Base-by-base conservation (phyloP, 2,113 vertebrate genomes). In the Psittacula cyanocephala region DNA sequence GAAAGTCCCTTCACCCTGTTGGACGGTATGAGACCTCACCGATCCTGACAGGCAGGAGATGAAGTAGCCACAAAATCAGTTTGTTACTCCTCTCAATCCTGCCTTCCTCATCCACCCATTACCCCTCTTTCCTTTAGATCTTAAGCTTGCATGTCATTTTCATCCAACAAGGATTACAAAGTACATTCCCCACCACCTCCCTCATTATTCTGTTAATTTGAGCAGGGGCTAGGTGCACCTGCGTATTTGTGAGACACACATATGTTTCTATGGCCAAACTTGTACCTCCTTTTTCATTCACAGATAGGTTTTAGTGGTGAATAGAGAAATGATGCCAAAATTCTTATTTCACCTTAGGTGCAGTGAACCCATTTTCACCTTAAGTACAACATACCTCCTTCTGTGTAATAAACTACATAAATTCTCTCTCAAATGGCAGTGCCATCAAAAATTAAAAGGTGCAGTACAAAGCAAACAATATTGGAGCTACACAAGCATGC, bases 401-500 rank as follows among this genome's bases (percentile, higher is more conserved):
- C 46, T 44, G 41, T 92, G 39, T 57, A 60, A 49, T 17, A 77
- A 13, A 22, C 27, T 44, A 23, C 31, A 49, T 33, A 69, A 77
- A 80, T 46, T 62, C 39, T 37, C 33, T 63, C 67, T 82, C 75
- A 88, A 95, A 93, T 82, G 70, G 37, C 78, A 92, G 25, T 20
- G 28, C 57, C 84, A 91, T 94, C 75, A 94, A 95, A 93, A 95
- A 94, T 89, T 89, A 80, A 95, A 95, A 94, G 59, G 44, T 39
- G 33, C 7, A 29, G 67, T 35, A 91, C 49, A 93, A 80, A 77
- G 63, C 64, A 93, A 96, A 96, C 78, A 89, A 53, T 65, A 76
- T 49, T 57, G 78, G 47, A 94, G 81, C 70, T 87, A 74, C 78
- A 70, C 76, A 85, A 89, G 64, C 57, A 70, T 46, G 70, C 65